phyloP scores from a whole-genome alignment of 1,140 invertebrate genomes.

The Drosophila triauraria region DNA sequence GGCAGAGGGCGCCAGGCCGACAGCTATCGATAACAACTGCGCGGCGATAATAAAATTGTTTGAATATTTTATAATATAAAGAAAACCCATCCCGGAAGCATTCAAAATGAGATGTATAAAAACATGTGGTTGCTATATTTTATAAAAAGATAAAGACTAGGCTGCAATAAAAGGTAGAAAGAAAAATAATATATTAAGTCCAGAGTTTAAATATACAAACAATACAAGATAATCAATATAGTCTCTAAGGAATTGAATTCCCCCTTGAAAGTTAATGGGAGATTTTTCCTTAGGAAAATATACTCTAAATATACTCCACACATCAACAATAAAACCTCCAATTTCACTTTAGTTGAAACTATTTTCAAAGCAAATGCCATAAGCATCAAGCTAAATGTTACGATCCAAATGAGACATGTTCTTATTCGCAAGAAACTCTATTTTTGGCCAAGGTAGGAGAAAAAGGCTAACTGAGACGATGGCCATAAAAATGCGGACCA shows the following conservation, averaged over 20 bases:
- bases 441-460: slow-evolving; percentile 17
- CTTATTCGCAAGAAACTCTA: slow-evolving; percentile 22
- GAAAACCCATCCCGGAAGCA: too few relatives aligned
- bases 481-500: slow-evolving; percentile 71
- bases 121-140: too few relatives aligned
- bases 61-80: too few relatives aligned
- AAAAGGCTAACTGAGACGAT: slow-evolving; percentile 37
- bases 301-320: neutral
- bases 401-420: slow-evolving; percentile 75
- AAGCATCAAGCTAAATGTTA: slow-evolving; percentile 77
- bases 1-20: neutral
- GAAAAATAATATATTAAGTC: too few relatives aligned
- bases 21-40: neutral
- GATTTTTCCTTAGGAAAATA: neutral
- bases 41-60: neutral
- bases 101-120: too few relatives aligned
- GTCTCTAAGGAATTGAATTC: too few relatives aligned
- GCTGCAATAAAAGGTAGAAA: too few relatives aligned
- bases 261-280: too few relatives aligned
- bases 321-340: slow-evolving; percentile 25
- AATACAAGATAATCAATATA: too few relatives aligned
- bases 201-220: too few relatives aligned
- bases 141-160: too few relatives aligned
- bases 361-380: slow-evolving; percentile 23
- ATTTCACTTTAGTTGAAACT: slow-evolving; percentile 34